These are phyloP conservation scores for Nycticryphes semicollaris DNA, from an alignment of 2,113 vertebrate species.

Conservation along the genomic window DNA sequence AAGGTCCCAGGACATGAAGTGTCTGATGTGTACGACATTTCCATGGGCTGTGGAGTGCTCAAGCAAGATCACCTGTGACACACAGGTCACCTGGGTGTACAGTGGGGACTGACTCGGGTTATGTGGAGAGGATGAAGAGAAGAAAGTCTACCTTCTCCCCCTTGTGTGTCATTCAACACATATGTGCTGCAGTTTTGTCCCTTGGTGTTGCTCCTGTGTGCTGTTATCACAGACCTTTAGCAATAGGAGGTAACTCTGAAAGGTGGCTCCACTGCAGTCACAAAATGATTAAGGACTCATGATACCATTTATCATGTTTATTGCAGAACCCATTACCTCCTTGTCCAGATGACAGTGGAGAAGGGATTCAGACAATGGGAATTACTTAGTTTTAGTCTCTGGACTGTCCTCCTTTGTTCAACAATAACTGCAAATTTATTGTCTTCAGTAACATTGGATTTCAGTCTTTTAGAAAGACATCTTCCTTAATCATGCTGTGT, in stretches of 20 bases:
- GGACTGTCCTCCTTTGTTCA: background rate
- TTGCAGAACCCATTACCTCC: background rate
- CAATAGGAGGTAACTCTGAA: background rate
- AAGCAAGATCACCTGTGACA: background rate
- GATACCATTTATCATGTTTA: background rate
- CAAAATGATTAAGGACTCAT: background rate
- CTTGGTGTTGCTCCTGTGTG: background rate
- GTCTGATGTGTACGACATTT: background rate
- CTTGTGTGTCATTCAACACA: background rate
- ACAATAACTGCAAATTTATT: background rate
- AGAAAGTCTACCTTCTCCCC: background rate
- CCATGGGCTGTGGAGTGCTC: accelerated
- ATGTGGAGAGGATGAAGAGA: background rate
- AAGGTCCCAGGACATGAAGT: background rate
- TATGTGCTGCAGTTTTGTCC: background rate
- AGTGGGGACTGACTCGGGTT: background rate
- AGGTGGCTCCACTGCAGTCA: background rate
- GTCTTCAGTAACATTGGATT: background rate
- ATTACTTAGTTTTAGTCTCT: background rate
- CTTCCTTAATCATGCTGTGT: background rate
- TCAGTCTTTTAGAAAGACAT: background rate
- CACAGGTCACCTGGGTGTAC: background rate
- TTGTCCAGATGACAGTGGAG: background rate
- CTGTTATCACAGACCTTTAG: background rate
- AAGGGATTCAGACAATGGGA: background rate